These are phyloP conservation scores for Drosophila mayri DNA, from an alignment of 1,140 invertebrate genomes.

Conservation along the genomic window DNA sequence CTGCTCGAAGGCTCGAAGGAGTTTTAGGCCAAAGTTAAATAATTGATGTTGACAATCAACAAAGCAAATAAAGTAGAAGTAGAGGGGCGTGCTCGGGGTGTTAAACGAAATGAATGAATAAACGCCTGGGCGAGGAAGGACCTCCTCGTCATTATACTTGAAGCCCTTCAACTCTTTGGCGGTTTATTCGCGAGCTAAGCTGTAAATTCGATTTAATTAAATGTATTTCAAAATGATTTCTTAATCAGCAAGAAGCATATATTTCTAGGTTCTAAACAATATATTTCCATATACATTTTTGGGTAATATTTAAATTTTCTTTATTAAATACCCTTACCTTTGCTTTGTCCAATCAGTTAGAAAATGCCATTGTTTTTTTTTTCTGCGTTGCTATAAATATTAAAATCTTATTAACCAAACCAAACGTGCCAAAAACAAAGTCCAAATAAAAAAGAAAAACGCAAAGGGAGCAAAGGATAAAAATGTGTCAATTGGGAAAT, in stretches of 20 bases:
- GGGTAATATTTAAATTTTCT: too few relatives aligned
- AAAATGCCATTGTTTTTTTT: not conserved
- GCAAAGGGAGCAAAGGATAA: slow-evolving; percentile 50
- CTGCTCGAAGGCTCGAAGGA: slow-evolving; percentile 10
- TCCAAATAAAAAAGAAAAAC: slow-evolving; percentile 1
- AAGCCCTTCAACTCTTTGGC: slow-evolving; percentile 35
- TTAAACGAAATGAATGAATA: slow-evolving; percentile 59
- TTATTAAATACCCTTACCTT: slow-evolving; percentile 62
- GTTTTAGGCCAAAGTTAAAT: slow-evolving; percentile 81
- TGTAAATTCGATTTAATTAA: slow-evolving; percentile 67
- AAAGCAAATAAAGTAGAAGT: slow-evolving; percentile 78
- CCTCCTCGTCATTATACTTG: slow-evolving; percentile 31
- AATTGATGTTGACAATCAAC: slow-evolving; percentile 84
- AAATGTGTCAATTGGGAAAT: slow-evolving; percentile 83
- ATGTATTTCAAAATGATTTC: slow-evolving; percentile 59
- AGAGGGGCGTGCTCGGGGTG: slow-evolving; percentile 37
- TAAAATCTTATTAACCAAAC: slow-evolving; percentile 67
- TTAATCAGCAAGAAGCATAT: not conserved
- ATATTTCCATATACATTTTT: too few relatives aligned
- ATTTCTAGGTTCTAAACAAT: too few relatives aligned
- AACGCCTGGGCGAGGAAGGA: slow-evolving; percentile 33
- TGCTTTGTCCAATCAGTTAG: slow-evolving; percentile 13
- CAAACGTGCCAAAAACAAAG: slow-evolving; percentile 34
- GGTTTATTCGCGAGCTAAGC: slow-evolving; percentile 39
- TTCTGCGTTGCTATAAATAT: slow-evolving; percentile 59